Percentiles rank a stretch among this genome's conserved stretches.
phyloP scores from a whole-genome alignment of 2,797 vertebrate species.

The Bradypus variegatus region DNA sequence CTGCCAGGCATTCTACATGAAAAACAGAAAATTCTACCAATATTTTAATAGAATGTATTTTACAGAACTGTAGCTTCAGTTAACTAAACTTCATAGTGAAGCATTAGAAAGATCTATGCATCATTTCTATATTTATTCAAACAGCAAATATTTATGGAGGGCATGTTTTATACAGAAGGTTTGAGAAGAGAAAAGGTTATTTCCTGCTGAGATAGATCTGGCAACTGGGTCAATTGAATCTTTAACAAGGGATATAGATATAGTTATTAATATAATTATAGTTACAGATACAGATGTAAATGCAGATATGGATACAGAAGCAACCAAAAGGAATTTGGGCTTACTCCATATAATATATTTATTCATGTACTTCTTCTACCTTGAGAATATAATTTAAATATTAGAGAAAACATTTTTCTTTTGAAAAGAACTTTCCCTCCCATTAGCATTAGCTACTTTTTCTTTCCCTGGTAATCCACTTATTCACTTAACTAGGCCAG shows the following conservation, averaged over 20 bases:
- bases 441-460: constrained; percentile 5
- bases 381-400: constrained; percentile 27
- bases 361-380: not conserved
- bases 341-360: not conserved
- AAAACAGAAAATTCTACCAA: constrained; percentile 21
- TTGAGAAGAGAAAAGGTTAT: not conserved
- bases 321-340: constrained; percentile 13
- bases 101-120: not conserved
- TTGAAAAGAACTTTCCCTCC: constrained; percentile 1
- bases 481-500: not conserved
- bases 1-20: constrained; percentile 12
- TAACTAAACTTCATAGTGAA: not conserved
- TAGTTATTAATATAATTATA: not conserved
- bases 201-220: not conserved
- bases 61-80: not conserved
- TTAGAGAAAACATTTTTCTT: constrained; percentile 1
- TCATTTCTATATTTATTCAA: not conserved
- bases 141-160: not conserved
- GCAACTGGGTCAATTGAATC: constrained; percentile 25
- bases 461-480: not conserved
- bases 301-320: not conserved
- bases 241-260: constrained; percentile 6
- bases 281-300: not conserved
- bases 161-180: not conserved
- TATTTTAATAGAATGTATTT: not conserved